These are phyloP conservation scores for Cepaea nemoralis DNA, from an alignment of 1,140 invertebrate genomes.

Conservation along the genomic window DNA sequence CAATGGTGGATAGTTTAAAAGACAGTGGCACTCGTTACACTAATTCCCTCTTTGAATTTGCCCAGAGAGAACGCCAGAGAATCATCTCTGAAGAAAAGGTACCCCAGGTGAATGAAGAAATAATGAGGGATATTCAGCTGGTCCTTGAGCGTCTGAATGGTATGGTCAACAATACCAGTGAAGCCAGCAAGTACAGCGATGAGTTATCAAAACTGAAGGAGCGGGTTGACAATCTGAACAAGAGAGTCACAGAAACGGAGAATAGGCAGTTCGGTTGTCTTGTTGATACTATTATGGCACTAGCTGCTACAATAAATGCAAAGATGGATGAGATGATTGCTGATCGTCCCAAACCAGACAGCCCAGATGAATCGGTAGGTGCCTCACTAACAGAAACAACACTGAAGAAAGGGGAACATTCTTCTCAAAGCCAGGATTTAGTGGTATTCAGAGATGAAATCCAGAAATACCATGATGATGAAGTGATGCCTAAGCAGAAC, in stretches of 20 bases:
- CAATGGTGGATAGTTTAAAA: slow-evolving; percentile 31
- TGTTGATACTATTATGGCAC: slow-evolving; percentile 29
- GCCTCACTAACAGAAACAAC: not conserved
- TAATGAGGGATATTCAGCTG: slow-evolving; percentile 35
- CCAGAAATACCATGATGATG: not conserved
- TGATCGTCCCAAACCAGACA: slow-evolving; percentile 22
- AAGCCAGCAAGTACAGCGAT: not conserved
- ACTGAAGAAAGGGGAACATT: not conserved
- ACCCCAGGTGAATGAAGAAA: slow-evolving; percentile 34
- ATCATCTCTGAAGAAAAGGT: slow-evolving; percentile 28
- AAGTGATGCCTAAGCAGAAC: slow-evolving; percentile 3
- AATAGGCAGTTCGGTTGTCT: slow-evolving; percentile 10
- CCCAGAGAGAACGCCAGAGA: slow-evolving; percentile 8
- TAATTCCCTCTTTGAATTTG: slow-evolving; percentile 37
- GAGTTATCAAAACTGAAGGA: slow-evolving; percentile 23
- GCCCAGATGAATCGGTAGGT: not conserved
- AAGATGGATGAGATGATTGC: slow-evolving; percentile 41
- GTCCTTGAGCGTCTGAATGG: slow-evolving; percentile 20
- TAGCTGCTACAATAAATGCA: slow-evolving; percentile 29
- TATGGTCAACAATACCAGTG: slow-evolving; percentile 24
- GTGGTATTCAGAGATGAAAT: not conserved
- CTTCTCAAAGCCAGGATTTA: not conserved
- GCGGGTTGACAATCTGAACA: slow-evolving; percentile 28
- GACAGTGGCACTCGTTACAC: slow-evolving; percentile 36
- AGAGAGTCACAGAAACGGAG: slow-evolving; percentile 21